phyloP scores from a whole-genome alignment of 2,113 vertebrate genomes.

The Semnornis frantzii region DNA sequence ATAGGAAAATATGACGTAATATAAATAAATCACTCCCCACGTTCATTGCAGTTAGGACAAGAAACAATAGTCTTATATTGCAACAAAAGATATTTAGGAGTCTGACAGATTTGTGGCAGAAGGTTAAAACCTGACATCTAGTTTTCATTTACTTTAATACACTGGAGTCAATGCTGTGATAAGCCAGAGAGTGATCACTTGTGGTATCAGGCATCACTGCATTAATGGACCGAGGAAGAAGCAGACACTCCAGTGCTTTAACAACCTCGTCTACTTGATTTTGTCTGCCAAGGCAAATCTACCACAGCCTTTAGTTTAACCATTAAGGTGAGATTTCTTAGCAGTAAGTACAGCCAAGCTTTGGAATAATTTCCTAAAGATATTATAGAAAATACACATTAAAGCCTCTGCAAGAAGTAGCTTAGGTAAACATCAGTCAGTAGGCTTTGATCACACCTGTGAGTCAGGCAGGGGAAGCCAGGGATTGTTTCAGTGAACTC shows the following conservation, averaged over 20 bases:
- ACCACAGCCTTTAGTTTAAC: not conserved
- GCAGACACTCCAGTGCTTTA: not conserved
- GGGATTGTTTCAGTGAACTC: not conserved
- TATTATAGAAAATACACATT: not conserved
- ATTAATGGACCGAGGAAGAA: not conserved
- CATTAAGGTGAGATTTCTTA: not conserved
- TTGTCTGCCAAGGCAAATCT: not conserved
- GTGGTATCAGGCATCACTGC: not conserved
- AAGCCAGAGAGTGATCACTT: not conserved
- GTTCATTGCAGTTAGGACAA: not conserved
- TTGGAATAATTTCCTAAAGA: not conserved
- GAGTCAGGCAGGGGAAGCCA: not conserved
- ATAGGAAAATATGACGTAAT: not conserved
- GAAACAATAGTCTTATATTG: not conserved
- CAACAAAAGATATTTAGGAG: not conserved
- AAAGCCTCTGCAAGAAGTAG: not conserved
- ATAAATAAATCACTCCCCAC: not conserved
- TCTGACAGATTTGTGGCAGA: not conserved
- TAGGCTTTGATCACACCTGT: not conserved
- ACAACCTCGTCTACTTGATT: not conserved
- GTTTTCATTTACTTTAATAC: conserved; percentile 35
- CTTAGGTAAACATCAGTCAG: not conserved
- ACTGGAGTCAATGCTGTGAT: not conserved
- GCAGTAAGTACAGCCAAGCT: not conserved
- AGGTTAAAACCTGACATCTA: conserved; percentile 29